A percentile compares a stretch with the other conserved stretches of the same genome.
These are phyloP conservation scores for Drosophila subpulchrella DNA, from an alignment of 1,140 invertebrate genomes.

Conservation along the genomic window DNA sequence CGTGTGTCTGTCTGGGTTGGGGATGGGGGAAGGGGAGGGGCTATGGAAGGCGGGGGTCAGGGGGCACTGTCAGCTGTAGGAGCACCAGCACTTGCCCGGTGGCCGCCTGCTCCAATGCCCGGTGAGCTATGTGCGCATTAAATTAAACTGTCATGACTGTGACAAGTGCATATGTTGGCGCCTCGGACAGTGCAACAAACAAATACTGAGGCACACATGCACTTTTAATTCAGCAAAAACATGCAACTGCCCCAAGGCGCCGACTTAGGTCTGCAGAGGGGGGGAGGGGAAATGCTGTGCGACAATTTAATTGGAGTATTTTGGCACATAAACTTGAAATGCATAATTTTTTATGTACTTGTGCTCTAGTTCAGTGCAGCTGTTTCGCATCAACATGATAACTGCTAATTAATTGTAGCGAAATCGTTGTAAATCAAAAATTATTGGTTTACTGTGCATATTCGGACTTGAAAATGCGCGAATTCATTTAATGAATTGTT, in stretches of 20 bases:
- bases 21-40: no score
- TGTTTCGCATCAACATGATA: constrained; percentile 24
- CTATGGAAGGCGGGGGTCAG: neutral
- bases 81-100: constrained; percentile 24
- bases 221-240: constrained; percentile 81
- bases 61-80: constrained; percentile 25
- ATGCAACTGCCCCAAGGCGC: constrained; percentile 62
- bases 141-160: constrained; percentile 83
- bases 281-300: constrained; percentile 28
- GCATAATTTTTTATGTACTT: constrained; percentile 48
- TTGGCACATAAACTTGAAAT: constrained; percentile 76
- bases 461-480: constrained; percentile 7
- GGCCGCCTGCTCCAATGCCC: constrained; percentile 43
- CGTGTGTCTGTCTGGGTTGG: constrained; percentile 61
- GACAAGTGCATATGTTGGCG: constrained; percentile 83
- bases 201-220: constrained; percentile 55
- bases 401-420: constrained; percentile 36
- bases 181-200: constrained; percentile 64
- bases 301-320: constrained; percentile 75
- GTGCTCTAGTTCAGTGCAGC: constrained; percentile 30
- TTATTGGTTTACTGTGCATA: neutral
- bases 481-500: neutral
- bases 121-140: constrained; percentile 82
- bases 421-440: constrained; percentile 13
- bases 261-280: neutral